Conservation (phyloP, 2,888 invertebrate genomes). For the Apotomis capreana region DNA sequence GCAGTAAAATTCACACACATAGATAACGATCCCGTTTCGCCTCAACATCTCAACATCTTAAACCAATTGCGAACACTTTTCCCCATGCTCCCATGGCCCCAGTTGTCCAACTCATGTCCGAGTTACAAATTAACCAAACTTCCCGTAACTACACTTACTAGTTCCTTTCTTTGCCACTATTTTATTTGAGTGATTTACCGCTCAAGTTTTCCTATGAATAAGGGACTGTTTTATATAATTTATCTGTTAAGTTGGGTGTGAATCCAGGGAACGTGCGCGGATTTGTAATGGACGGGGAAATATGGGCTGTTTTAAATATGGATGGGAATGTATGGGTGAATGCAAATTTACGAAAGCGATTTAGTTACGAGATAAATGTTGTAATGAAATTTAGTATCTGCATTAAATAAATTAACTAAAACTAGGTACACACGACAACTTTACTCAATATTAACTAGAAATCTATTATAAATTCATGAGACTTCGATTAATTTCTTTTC, state of each 20-base stretch:
- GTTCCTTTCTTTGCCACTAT: conserved; percentile 22
- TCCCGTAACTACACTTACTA: conserved; percentile 34
- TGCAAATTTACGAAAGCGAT: conserved; percentile 3
- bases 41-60: not conserved
- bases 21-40: not conserved
- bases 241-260: conserved; percentile 29
- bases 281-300: conserved; percentile 11
- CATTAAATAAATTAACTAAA: too few species aligned
- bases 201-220: conserved; percentile 33
- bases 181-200: conserved; percentile 33
- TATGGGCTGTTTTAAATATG: conserved; percentile 25
- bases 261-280: conserved; percentile 26
- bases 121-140: conserved; percentile 36
- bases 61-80: conserved; percentile 18
- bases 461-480: too few species aligned
- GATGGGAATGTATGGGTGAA: conserved; percentile 9
- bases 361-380: not conserved
- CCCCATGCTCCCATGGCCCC: not conserved
- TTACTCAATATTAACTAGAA: too few species aligned
- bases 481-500: too few species aligned
- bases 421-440: too few species aligned
- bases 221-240: conserved; percentile 33
- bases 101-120: conserved; percentile 10
- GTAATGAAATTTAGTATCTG: too few species aligned
- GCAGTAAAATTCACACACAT: not conserved